Evolutionary conservation across 2,888 invertebrate genomes (phyloP).

Genomic region (Abscondita cerata): DNA sequence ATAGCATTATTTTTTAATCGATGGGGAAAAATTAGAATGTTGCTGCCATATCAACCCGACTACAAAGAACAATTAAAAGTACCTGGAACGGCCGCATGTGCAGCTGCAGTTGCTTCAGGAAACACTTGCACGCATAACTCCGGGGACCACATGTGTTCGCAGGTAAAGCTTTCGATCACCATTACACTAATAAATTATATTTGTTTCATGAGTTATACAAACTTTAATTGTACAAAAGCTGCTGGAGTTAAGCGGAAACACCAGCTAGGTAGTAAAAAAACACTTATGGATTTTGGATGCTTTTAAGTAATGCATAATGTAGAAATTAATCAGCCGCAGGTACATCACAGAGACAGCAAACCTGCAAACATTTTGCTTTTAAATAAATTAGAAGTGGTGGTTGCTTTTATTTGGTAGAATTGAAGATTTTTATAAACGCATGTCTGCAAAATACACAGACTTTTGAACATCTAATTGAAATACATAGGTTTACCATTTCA

Average conservation of each 20-base stretch:
- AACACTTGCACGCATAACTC: constrained; percentile 65
- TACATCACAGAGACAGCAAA: background rate
- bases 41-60: constrained; percentile 89
- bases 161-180: constrained; percentile 58
- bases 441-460: no score
- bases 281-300: constrained; percentile 20
- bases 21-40: constrained; percentile 90
- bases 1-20: constrained; percentile 88
- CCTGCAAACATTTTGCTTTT: no score
- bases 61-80: constrained; percentile 90
- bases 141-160: constrained; percentile 65
- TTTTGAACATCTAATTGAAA: no score
- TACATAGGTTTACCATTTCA: no score
- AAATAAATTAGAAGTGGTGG: no score
- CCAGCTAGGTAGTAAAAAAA: constrained; percentile 23
- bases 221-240: constrained; percentile 9
- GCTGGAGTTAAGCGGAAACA: constrained; percentile 21
- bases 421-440: no score
- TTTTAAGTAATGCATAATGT: constrained; percentile 18
- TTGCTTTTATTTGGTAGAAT: no score
- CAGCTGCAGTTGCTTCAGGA: constrained; percentile 62
- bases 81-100: constrained; percentile 74
- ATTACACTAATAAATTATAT: constrained; percentile 5
- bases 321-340: constrained; percentile 9
- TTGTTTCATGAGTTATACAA: constrained; percentile 4